These are phyloP conservation scores for Drosophila pseudotalamancana DNA, from an alignment of 2,888 invertebrate genomes.

Conservation along the genomic window DNA sequence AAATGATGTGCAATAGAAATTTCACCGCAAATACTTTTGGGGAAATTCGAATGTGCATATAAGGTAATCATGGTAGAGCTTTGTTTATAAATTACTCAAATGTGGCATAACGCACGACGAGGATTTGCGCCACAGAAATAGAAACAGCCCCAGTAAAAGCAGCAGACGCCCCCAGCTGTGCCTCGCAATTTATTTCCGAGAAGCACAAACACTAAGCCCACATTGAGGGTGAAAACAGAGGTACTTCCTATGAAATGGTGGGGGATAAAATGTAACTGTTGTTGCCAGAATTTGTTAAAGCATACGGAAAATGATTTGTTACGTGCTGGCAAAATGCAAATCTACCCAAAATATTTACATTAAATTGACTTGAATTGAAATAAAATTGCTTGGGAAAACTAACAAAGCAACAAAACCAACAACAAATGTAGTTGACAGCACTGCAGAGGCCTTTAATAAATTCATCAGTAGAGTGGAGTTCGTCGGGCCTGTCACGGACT, in stretches of 20 bases:
- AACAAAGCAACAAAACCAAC: conserved; percentile 28
- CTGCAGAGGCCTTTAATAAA: conserved; percentile 62
- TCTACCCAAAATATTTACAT: conserved; percentile 55
- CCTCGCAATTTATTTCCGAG: conserved; percentile 16
- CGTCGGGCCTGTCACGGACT: conserved; percentile 52
- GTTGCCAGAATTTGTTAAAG: conserved; percentile 15
- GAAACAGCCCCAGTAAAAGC: not conserved
- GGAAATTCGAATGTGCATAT: conserved; percentile 33
- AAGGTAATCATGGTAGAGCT: conserved; percentile 40
- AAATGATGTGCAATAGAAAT: conserved; percentile 30
- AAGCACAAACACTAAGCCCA: conserved; percentile 9
- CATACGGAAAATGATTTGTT: conserved; percentile 40
- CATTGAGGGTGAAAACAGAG: conserved; percentile 7
- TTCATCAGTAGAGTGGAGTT: conserved; percentile 63
- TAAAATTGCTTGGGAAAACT: conserved; percentile 57
- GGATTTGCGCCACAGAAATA: conserved; percentile 13
- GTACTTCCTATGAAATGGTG: conserved; percentile 5
- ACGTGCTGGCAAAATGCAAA: conserved; percentile 32
- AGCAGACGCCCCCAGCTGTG: conserved; percentile 19
- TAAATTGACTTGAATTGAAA: conserved; percentile 61
- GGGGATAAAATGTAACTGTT: conserved; percentile 56
- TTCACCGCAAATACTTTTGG: conserved; percentile 64
- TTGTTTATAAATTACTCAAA: conserved; percentile 41
- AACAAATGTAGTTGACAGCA: conserved; percentile 35
- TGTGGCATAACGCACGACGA: conserved; percentile 19